A percentile compares a stretch with the other conserved stretches of the same genome.
phyloP scores from a whole-genome alignment of 2,888 invertebrate genomes.

The Eupithecia dodoneata region DNA sequence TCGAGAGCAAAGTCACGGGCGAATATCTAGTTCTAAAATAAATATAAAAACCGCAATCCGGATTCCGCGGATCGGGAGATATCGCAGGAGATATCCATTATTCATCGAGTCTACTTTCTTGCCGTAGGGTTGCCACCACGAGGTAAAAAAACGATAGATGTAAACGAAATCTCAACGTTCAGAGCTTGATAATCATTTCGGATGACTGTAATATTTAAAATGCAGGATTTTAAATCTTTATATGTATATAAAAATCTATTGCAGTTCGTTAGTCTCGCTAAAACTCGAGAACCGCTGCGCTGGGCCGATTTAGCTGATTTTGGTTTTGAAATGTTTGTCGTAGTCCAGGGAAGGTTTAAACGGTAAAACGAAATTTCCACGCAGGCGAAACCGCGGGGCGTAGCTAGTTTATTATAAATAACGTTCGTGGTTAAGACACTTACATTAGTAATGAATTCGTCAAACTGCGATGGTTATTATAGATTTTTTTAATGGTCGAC shows the following conservation, averaged over 20 bases:
- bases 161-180: neutral
- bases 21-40: constrained; percentile 38
- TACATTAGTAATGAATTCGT: neutral
- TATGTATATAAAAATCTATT: no score
- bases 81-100: constrained; percentile 55
- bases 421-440: neutral
- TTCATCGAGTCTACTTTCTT: constrained; percentile 65
- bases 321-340: no score
- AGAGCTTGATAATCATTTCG: neutral
- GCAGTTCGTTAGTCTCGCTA: no score
- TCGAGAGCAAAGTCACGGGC: neutral
- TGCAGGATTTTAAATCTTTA: neutral
- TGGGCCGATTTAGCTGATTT: no score
- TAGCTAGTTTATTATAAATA: neutral
- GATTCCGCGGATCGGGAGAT: constrained; percentile 46
- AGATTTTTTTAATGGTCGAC: no score
- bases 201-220: neutral
- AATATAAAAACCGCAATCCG: constrained; percentile 53
- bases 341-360: no score
- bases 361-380: no score
- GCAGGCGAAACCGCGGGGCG: no score
- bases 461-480: neutral
- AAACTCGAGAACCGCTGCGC: no score
- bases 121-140: constrained; percentile 41
- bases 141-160: neutral